Percentiles rank a stretch among this genome's conserved stretches.
These are phyloP conservation scores for Molossus molossus DNA, from an alignment of 2,797 vertebrate genomes.

Conservation along the genomic window DNA sequence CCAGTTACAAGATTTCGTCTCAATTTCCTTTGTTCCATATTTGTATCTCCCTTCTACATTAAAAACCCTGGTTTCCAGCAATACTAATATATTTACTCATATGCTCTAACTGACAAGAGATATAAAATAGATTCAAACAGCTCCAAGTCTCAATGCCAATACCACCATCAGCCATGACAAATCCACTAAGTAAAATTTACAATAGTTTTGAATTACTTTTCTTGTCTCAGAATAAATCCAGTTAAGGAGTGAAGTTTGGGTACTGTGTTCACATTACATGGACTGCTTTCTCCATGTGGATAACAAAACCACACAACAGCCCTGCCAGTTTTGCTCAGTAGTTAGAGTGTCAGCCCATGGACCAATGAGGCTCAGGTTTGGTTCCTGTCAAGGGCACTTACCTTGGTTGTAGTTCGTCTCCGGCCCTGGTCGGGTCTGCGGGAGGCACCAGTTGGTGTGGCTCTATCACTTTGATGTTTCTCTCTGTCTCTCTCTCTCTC, in stretches of 20 bases:
- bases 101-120: neutral
- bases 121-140: neutral
- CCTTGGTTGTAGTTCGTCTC: too few species aligned
- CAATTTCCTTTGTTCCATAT: neutral
- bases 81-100: too few species aligned
- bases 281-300: neutral
- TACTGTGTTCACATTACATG: neutral
- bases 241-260: neutral
- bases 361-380: too few species aligned
- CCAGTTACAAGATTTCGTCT: neutral
- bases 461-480: too few species aligned
- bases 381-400: too few species aligned
- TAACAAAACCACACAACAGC: neutral
- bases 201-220: neutral
- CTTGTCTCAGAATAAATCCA: neutral
- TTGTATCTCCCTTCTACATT: neutral
- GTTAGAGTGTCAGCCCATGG: too few species aligned
- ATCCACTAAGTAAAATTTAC: neutral
- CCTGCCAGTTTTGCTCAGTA: too few species aligned
- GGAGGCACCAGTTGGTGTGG: too few species aligned
- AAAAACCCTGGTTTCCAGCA: neutral
- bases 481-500: too few species aligned
- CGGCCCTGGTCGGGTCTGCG: too few species aligned
- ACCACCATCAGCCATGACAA: neutral
- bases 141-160: neutral